Evolutionary conservation across 64 coral and sea anemone genomes (phyloP), one percentile per base, ranked within the genome.

Genomic region (Dendrophyllia cribrosa): DNA sequence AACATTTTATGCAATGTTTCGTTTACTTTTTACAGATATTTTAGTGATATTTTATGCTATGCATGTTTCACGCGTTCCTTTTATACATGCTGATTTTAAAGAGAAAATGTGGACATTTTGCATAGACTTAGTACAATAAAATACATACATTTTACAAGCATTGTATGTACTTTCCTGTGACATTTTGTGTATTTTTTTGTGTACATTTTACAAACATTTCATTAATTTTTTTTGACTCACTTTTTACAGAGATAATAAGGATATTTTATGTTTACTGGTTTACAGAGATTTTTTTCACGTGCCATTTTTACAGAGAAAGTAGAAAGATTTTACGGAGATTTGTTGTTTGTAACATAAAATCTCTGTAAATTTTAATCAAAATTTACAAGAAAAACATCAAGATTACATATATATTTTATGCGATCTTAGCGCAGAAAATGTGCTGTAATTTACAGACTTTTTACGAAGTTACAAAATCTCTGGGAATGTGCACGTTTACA

Each of bases 401-500:
- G 21, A 73, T 73, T 73, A 10, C 15, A 45, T 46, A 73, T 3
- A 43, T 17, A 73, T 43, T 73, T 73, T 45, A 46, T 46, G 70
- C 70, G 34, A 73, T 73, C 24, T 43, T 46, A 73, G 70, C 0
- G 43, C 22, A 73, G 24, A 73, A 73, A 73, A 45, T 73, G 70
- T 46, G 70, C 15, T 73, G 26, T 12, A 73, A 73, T 73, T 73
- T 73, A 61, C 59, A 73, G 70, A 43, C 70, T 73, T 73, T 73
- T 73, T 73, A 73, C 43, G 25, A 22, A 73, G 70, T 73, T 73
- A 73, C 70, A 73, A 46, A 73, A 73, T 73, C 70, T 45, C 70
- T 61, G 59, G 16, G 16, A 12, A 12, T 61, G 16, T 17, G 16
- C 9, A 61, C 59, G 16, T 61, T 17, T 12, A 61, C 59, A 61